Evolutionary conservation across 2,888 invertebrate genomes (phyloP), one percentile per base, ranked within the genome.

Genomic region (Lithodes maja): DNA sequence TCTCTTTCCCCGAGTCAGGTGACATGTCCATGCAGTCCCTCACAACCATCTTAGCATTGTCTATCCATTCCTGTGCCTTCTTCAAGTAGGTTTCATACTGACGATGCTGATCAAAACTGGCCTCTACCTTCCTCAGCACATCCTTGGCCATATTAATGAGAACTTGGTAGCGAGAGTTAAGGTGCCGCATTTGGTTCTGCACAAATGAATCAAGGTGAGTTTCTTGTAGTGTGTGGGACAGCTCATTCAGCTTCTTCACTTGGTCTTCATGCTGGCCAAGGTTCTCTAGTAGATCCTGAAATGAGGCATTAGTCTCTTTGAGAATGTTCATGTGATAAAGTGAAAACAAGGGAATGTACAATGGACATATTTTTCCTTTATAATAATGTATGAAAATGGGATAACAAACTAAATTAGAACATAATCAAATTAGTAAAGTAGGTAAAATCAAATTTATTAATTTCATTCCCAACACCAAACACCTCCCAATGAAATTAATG

Each of bases 121-220:
- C 97, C 94, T 98, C 97, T 0, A 98, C 97, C 94, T 98, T 98
- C 93, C 97, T 97, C 1, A 97, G 94, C 0, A 98, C 98, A 94
- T 98, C 98, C 93, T 97, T 97, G 0, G 97, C 97, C 93, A 98
- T 95, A 93, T 98, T 98, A 0, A 97, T 95, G 93, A 97, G 96
- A 0, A 97, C 97, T 93, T 94, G 92, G 53, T 93, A 92, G 69
- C 92, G 87, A n/a, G 92, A 92, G 74, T 92, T 92, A 1, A 92
- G 90, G 50, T 93, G 92, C 54, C 92, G 92, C 77, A 93, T 90
- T 79, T 93, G 93, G 86, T 92, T 92, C 80, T 92, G 91, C 3
- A 93, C 92, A 81, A 92, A 92, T 7, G 91, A 90, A 84, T 93
- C 93, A 52, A 93, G 91, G 84, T 92, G 92, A 50, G 93, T 92